Evolutionary conservation across 1,140 invertebrate genomes (phyloP), one percentile per base, ranked within the genome.

Genomic region (Drosophila jambulina): DNA sequence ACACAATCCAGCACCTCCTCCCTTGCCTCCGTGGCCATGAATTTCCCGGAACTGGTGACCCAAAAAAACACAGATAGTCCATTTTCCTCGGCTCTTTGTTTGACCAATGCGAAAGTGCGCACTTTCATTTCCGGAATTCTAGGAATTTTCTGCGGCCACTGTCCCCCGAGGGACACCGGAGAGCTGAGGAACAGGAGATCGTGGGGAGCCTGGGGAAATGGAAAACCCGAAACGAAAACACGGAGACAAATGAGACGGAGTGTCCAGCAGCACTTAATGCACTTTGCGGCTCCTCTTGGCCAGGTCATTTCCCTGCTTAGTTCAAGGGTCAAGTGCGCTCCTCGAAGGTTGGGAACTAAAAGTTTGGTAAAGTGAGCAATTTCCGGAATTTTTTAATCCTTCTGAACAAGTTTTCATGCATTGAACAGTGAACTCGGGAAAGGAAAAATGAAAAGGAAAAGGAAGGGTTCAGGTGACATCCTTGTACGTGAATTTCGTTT

Each of bases 101-200:
- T 68, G 63, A n/a, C 49, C 40, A 48, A 34, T 60, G 68, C 78
- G 29, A 81, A 82, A 86, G 82, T 82, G 79, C 75, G 75, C 62
- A 82, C 75, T 86, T 86, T 86, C 70, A 85, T 85, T 85, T 85
- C 82, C 82, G 78, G 76, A 69, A 69, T 81, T 40, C 82, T 45
- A 34, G 56, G 69, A 68, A 65, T 59, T 62, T 62, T 58, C 53
- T 51, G 32, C 46, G 60, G 53, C n/a, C 46, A 56, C 51, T 58
- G 59, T 58, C 51, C 53, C 36, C 19, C 27, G 27, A 32, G 54
- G 54, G 32, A 68, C 48, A 34, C 40, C 15, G 62, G 19, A 4
- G 25, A 42, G 23, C 15, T n/a, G 45, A 3, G 4, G 17, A 46
- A 27, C 23, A 29, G 42, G 10, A 45, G 12, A 21, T 12, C 17